A percentile compares a stretch with the other conserved stretches of the same genome.
phyloP scores from a whole-genome alignment of 2,888 invertebrate species.

The Agonopterix heracliana region DNA sequence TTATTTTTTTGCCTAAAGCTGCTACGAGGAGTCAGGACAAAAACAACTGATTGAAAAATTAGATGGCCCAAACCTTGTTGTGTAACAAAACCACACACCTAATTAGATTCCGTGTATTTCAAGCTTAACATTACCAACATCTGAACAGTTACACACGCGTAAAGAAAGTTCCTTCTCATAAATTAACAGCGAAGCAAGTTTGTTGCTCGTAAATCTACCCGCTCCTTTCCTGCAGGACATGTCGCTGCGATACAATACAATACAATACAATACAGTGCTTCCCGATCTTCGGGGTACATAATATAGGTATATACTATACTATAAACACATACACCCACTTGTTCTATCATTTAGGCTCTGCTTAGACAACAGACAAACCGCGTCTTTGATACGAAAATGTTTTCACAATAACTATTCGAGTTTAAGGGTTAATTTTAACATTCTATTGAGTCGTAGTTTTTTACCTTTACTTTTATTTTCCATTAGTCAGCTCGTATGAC shows the following conservation, averaged over 20 bases:
- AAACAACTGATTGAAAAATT: not conserved
- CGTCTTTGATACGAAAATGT: too few species aligned
- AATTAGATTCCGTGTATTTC: not conserved
- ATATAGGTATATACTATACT: not conserved
- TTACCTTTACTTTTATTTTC: too few species aligned
- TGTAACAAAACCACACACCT: not conserved
- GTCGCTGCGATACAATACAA: not conserved
- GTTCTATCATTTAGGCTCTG: not conserved
- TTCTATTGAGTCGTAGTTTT: too few species aligned
- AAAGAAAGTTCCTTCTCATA: constrained; percentile 1
- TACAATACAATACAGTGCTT: not conserved
- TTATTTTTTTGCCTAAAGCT: not conserved
- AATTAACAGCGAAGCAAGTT: constrained; percentile 1
- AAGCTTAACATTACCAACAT: not conserved
- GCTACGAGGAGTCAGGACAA: not conserved
- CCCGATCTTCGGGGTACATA: not conserved
- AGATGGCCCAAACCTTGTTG: too few species aligned
- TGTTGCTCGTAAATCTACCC: constrained; percentile 1
- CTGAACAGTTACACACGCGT: not conserved
- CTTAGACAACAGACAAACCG: not conserved
- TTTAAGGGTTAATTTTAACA: too few species aligned
- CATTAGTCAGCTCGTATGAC: too few species aligned
- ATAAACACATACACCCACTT: not conserved
- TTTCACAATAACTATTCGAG: too few species aligned
- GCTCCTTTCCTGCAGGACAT: not conserved